Base-by-base conservation (phyloP, 2,888 invertebrate species). In the Caenorhabditis macrosperma region DNA sequence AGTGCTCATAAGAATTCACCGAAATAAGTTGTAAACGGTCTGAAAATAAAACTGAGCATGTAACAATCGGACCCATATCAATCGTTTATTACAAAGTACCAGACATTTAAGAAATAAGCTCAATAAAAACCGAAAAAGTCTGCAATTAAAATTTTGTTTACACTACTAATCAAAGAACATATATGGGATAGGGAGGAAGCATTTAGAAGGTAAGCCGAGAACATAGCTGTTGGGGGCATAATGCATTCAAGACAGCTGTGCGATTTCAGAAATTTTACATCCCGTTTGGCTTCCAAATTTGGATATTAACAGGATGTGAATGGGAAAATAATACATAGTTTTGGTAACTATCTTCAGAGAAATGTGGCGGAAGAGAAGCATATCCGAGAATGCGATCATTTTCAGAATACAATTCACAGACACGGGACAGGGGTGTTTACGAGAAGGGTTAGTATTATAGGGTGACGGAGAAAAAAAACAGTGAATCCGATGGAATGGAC, bases 391-490 rank as follows among this genome's bases (percentile, higher is more conserved):
- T 41, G 6, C 41, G 41, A 6, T 41, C 15, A n/a, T 9, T 9
- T 41, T 41, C 41, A 41, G 50, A 1, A 26, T 12, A 38, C 26
- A 28, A 50, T 50, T 68, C 59, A 50, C 38, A 59, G 59, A 38
- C 5, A n/a, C n/a, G n/a, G 33, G 41, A 50, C 28, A 20, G 22
- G 38, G 38, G n/a, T 28, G 17, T 26, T 24, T 12, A 24, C 50
- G 30, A n/a, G 54, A 57, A 35, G 24, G 48, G 50, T 69, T 52
- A 69, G 69, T 69, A 41, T n/a, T n/a, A n/a, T n/a, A n/a, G n/a
- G n/a, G n/a, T n/a, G n/a, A n/a, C n/a, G n/a, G n/a, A n/a, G n/a
- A n/a, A n/a, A n/a, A n/a, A n/a, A n/a, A n/a, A n/a, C n/a, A n/a
- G n/a, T n/a, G n/a, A n/a, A n/a, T n/a, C n/a, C n/a, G n/a, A n/a